A percentile compares a stretch with the other conserved stretches of the same genome.
phyloP scores from a whole-genome alignment of 2,113 vertebrate species.

The Sylvicapra grimmia region DNA sequence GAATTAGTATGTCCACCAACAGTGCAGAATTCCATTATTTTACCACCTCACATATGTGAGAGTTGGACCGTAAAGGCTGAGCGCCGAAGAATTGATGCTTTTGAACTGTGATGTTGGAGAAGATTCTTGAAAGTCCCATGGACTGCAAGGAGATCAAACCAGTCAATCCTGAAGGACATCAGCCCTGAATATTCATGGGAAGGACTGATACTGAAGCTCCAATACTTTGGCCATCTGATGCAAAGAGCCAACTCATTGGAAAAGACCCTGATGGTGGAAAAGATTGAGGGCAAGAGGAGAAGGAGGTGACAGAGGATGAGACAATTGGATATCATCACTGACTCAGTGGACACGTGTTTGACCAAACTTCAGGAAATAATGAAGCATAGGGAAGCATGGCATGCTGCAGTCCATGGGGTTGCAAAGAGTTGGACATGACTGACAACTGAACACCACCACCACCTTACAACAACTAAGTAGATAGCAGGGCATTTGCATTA shows the following conservation, averaged over 20 bases:
- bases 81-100: background rate
- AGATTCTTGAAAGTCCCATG: background rate
- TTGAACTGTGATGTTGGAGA: background rate
- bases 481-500: background rate
- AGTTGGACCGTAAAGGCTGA: background rate
- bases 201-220: background rate
- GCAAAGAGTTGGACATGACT: background rate
- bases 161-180: background rate
- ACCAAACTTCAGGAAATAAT: background rate
- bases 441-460: background rate
- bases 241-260: background rate
- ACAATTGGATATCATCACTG: background rate
- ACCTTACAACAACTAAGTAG: background rate
- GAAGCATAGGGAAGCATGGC: background rate
- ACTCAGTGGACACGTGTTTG: accelerated
- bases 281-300: background rate
- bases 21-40: background rate
- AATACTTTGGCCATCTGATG: background rate
- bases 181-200: background rate
- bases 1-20: background rate
- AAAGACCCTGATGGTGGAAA: background rate
- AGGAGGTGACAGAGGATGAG: background rate
- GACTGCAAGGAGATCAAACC: background rate
- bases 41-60: background rate
- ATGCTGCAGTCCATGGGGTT: background rate